Percentiles rank a stretch among this genome's conserved stretches.
Evolutionary conservation across 2,113 vertebrate species (phyloP).

Genomic region (Neoarius graeffei): DNA sequence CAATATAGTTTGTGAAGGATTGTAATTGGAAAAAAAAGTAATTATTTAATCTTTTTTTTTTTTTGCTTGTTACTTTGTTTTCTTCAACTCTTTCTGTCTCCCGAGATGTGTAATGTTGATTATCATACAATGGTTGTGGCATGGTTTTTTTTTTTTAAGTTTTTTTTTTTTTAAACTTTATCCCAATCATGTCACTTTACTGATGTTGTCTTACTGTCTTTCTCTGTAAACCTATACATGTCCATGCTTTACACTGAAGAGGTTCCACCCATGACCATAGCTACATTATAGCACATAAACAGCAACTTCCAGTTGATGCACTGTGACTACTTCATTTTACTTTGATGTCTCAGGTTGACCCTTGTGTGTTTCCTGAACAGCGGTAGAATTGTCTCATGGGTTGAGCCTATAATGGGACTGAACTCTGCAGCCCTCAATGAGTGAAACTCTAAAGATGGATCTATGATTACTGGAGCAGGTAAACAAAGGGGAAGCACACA

Average conservation of each 20-base stretch:
- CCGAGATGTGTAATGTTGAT: too few relatives aligned
- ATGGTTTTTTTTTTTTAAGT: not conserved
- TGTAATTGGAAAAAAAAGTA: not conserved
- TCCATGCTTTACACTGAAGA: not conserved
- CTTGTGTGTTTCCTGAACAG: not conserved
- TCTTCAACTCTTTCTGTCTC: not conserved
- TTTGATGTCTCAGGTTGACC: slow-evolving; percentile 11
- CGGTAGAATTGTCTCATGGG: slow-evolving; percentile 30
- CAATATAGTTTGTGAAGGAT: not conserved
- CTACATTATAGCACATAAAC: not conserved
- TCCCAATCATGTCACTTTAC: not conserved
- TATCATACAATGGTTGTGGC: not conserved
- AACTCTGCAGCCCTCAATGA: slow-evolving; percentile 35
- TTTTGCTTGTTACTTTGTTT: not conserved
- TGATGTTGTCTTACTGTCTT: not conserved
- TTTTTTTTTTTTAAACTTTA: not conserved
- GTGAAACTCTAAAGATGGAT: slow-evolving; percentile 40
- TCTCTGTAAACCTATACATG: not conserved
- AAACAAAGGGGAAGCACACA: slow-evolving; percentile 39
- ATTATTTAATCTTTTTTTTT: not conserved
- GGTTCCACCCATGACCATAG: not conserved
- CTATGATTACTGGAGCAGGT: slow-evolving; percentile 46
- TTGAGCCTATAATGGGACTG: slow-evolving; percentile 44
- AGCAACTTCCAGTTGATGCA: not conserved
- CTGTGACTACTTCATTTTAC: slow-evolving; percentile 19